Evolutionary conservation across 2,888 invertebrate species (phyloP).

Genomic region (Plebejus argus): DNA sequence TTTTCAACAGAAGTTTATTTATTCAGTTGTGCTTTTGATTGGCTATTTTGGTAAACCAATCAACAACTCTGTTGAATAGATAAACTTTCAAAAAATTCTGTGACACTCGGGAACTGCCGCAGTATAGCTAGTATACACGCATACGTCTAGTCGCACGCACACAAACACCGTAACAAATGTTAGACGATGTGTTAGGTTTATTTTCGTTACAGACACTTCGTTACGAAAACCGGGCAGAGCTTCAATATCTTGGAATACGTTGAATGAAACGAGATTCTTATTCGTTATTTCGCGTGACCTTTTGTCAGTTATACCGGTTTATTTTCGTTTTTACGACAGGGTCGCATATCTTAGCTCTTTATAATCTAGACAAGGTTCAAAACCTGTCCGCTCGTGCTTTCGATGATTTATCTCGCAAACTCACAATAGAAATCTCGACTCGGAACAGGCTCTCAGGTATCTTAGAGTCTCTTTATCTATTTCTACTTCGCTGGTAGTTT

Average conservation of each 20-base stretch:
- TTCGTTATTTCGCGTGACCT: conserved; percentile 59
- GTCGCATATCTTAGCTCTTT: conserved; percentile 63
- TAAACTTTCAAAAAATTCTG: background rate
- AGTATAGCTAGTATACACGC: too few relatives aligned
- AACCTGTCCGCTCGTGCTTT: conserved; percentile 58
- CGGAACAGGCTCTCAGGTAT: conserved; percentile 8
- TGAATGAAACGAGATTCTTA: conserved; percentile 27
- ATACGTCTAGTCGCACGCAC: too few relatives aligned
- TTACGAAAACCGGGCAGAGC: background rate
- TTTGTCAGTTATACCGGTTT: conserved; percentile 71
- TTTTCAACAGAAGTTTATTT: background rate
- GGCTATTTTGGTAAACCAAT: background rate
- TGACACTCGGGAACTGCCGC: too few relatives aligned
- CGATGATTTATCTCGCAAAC: conserved; percentile 41
- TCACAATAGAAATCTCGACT: conserved; percentile 21
- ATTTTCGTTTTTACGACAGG: conserved; percentile 54
- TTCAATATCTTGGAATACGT: conserved; percentile 9
- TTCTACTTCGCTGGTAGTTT: background rate
- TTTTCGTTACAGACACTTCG: too few relatives aligned
- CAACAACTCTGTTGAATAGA: background rate
- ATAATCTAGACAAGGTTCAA: conserved; percentile 53
- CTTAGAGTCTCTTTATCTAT: background rate
- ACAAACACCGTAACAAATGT: too few relatives aligned
- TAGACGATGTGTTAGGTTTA: too few relatives aligned
- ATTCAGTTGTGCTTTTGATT: background rate